A percentile compares a stretch with the other conserved stretches of the same genome.
phyloP scores from a whole-genome alignment of 2,888 invertebrate genomes.

The Syrphus vitripennis region DNA sequence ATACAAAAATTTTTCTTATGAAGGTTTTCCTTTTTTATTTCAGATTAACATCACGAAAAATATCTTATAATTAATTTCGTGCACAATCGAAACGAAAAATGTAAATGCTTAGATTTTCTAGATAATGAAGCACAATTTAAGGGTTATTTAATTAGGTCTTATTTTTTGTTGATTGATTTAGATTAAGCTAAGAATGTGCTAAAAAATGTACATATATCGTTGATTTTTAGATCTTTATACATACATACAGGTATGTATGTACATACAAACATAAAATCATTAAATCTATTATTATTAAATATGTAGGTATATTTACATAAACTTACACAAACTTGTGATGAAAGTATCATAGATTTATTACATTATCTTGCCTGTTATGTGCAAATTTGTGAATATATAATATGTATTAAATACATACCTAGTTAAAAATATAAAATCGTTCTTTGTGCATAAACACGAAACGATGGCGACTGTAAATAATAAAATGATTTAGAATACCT shows the following conservation, averaged over 20 bases:
- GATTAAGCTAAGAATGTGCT: background rate
- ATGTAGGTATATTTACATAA: background rate
- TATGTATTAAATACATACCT: background rate
- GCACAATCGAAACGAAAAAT: conserved; percentile 40
- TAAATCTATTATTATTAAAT: too few species aligned
- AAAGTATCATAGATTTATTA: background rate
- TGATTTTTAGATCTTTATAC: too few species aligned
- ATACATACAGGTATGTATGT: too few species aligned
- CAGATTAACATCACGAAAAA: conserved; percentile 27
- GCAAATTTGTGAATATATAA: conserved; percentile 3
- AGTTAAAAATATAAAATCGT: background rate
- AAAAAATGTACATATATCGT: too few species aligned
- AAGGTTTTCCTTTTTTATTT: background rate
- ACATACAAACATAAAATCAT: too few species aligned
- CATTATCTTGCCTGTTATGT: background rate
- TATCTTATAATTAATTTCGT: conserved; percentile 31
- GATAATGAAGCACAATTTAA: conserved; percentile 36
- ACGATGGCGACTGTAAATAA: background rate
- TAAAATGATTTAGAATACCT: background rate
- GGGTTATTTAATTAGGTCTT: conserved; percentile 41
- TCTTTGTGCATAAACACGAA: background rate
- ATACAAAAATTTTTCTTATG: too few species aligned
- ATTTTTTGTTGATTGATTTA: conserved; percentile 13
- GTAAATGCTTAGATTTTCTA: background rate
- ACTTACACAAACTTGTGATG: background rate